Conservation (phyloP, 2,888 invertebrate species). For the Portevinia maculata region DNA sequence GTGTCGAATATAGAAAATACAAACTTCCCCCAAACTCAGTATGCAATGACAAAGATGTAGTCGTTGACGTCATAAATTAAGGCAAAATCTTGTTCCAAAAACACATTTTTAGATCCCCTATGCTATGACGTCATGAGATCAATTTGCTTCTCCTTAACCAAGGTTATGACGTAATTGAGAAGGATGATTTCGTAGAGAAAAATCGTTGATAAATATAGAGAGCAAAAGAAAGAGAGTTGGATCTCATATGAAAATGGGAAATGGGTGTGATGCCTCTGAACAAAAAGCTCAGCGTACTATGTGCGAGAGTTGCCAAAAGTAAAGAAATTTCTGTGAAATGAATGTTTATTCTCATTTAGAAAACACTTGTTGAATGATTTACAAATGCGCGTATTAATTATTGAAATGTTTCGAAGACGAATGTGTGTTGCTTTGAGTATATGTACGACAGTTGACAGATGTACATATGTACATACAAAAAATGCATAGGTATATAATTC, state of each 20-base stretch:
- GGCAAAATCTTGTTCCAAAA: constrained; percentile 47
- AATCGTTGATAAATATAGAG: not conserved
- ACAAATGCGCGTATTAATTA: not conserved
- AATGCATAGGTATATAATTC: too few species aligned
- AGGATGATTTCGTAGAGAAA: constrained; percentile 4
- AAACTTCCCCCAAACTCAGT: not conserved
- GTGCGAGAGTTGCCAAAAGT: constrained; percentile 34
- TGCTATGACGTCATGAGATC: constrained; percentile 62
- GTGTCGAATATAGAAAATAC: not conserved
- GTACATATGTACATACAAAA: too few species aligned
- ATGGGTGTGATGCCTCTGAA: not conserved
- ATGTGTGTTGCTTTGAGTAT: too few species aligned
- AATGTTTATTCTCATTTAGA: constrained; percentile 3
- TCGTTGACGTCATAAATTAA: constrained; percentile 65
- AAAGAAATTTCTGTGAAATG: not conserved
- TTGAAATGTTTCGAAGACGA: too few species aligned
- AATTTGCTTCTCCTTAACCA: constrained; percentile 60
- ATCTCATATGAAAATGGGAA: not conserved
- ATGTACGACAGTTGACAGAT: too few species aligned
- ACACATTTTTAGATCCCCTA: constrained; percentile 31
- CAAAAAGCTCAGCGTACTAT: constrained; percentile 31
- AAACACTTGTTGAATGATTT: constrained; percentile 56
- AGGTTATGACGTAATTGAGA: constrained; percentile 64
- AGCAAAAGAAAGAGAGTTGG: constrained; percentile 28
- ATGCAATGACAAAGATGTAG: constrained; percentile 36